These are phyloP conservation scores for Catagonus wagneri DNA, from an alignment of 2,113 vertebrate genomes.

Conservation along the genomic window DNA sequence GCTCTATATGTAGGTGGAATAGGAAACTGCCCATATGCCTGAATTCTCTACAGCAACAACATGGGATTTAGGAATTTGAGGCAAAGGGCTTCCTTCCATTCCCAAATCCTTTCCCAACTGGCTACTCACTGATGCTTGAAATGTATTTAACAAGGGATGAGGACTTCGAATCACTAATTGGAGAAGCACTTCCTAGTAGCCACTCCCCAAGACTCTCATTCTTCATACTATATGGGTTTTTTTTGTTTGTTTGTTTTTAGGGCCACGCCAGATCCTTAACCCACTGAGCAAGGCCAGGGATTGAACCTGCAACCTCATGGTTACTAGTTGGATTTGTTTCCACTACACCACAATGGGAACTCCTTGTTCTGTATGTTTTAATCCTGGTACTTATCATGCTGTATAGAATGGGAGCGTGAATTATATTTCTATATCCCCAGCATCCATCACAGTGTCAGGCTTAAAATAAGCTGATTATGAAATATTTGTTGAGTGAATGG, in stretches of 20 bases:
- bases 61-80: not conserved
- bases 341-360: no score
- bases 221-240: not conserved
- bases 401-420: not conserved
- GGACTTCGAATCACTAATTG: conserved; percentile 15
- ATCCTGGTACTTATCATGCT: not conserved
- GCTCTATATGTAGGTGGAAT: not conserved
- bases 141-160: conserved; percentile 2
- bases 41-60: not conserved
- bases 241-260: no score
- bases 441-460: not conserved
- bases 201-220: not conserved
- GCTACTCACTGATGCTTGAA: not conserved
- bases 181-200: not conserved
- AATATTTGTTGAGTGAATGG: not conserved
- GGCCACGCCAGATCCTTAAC: no score
- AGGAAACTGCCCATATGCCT: not conserved
- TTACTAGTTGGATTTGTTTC: no score
- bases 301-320: no score
- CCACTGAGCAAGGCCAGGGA: no score
- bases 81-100: not conserved
- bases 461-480: not conserved
- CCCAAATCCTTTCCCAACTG: not conserved
- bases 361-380: conserved; percentile 36
- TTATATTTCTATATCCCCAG: not conserved